Percentiles rank a stretch among this genome's conserved stretches.
These are phyloP conservation scores for Forficula auricularia DNA, from an alignment of 1,140 invertebrate genomes.

Conservation along the genomic window DNA sequence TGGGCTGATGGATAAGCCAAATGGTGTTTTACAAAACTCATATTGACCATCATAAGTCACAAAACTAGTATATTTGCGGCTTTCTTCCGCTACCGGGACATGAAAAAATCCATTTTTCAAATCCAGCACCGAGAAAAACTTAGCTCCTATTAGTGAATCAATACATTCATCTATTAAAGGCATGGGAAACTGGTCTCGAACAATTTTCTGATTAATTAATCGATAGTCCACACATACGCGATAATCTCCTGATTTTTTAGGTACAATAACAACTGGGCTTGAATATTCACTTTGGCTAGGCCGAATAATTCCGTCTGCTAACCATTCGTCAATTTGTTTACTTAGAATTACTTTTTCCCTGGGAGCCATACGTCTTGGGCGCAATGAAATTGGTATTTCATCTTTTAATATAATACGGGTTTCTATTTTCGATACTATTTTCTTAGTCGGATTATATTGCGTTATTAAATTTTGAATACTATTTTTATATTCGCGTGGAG, in stretches of 20 bases:
- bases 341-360: neutral
- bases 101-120: constrained; percentile 12
- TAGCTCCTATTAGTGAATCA: constrained; percentile 10
- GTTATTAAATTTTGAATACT: too few species aligned
- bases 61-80: constrained; percentile 7
- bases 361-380: too few species aligned
- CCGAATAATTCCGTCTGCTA: constrained; percentile 15
- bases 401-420: too few species aligned
- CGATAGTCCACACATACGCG: constrained; percentile 25
- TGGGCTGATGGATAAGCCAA: neutral
- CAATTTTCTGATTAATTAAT: constrained; percentile 26
- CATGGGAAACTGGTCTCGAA: constrained; percentile 24
- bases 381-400: too few species aligned
- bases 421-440: too few species aligned
- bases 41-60: constrained; percentile 10
- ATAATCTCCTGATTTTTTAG: constrained; percentile 15
- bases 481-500: too few species aligned
- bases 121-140: constrained; percentile 18
- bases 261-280: constrained; percentile 15
- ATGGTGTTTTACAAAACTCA: constrained; percentile 11
- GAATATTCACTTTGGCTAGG: constrained; percentile 12
- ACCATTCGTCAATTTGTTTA: constrained; percentile 10
- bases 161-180: constrained; percentile 22
- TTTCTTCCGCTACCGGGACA: constrained; percentile 9
- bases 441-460: too few species aligned